These are phyloP conservation scores for Dolichotis patagonum DNA, from an alignment of 2,113 vertebrate genomes.

Conservation along the genomic window DNA sequence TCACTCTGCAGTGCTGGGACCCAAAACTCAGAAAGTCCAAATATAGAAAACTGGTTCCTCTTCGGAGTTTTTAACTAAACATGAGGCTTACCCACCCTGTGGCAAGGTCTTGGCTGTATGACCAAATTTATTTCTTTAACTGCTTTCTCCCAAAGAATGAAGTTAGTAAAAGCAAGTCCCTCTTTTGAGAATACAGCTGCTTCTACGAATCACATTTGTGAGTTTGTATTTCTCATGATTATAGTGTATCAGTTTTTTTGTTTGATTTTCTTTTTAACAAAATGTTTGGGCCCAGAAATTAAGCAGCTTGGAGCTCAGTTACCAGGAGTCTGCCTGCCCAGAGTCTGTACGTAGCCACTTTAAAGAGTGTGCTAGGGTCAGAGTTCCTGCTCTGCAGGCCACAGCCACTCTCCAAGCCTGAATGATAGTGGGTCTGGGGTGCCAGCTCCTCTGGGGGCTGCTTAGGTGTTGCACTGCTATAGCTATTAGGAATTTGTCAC, in stretches of 20 bases:
- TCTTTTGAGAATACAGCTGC: slow-evolving; percentile 6
- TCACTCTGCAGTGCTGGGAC: background rate
- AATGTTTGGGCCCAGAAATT: slow-evolving; percentile 46
- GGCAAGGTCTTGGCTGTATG: background rate
- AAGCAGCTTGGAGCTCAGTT: background rate
- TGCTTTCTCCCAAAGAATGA: background rate
- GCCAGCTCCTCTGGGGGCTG: background rate
- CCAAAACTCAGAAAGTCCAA: background rate
- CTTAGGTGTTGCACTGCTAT: background rate
- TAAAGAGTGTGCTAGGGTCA: background rate
- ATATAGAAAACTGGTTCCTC: background rate
- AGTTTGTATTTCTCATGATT: slow-evolving; percentile 1
- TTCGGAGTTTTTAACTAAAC: background rate
- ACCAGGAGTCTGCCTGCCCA: background rate
- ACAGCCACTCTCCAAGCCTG: background rate
- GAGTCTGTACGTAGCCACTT: no score
- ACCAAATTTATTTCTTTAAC: background rate
- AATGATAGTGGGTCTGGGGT: background rate
- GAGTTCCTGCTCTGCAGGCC: background rate
- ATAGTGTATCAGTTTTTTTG: background rate
- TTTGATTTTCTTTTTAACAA: slow-evolving; percentile 44
- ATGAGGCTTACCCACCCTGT: background rate
- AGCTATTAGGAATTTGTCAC: background rate
- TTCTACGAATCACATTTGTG: slow-evolving; percentile 23
- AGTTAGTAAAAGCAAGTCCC: background rate